Evolutionary conservation across 2,113 vertebrate species (phyloP).

Genomic region (Muscicapa adusta): DNA sequence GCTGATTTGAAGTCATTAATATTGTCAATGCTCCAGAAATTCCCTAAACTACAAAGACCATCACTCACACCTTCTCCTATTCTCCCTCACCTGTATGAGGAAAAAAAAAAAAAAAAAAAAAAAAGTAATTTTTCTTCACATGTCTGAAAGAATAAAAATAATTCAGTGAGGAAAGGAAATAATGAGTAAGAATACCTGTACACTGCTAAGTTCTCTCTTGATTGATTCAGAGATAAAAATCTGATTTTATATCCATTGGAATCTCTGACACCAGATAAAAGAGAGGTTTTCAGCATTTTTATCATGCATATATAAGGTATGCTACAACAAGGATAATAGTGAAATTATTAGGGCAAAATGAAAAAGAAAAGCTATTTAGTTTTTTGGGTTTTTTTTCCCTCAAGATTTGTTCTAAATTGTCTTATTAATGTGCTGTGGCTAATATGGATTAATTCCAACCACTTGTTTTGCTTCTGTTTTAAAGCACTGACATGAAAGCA

Average conservation of each 20-base stretch:
- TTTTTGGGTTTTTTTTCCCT: accelerated
- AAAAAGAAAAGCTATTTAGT: background rate
- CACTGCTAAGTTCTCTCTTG: background rate
- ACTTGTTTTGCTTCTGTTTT: background rate
- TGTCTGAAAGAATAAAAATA: background rate
- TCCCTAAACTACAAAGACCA: background rate
- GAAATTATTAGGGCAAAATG: background rate
- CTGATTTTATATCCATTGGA: background rate
- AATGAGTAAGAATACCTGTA: background rate
- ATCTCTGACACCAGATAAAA: background rate
- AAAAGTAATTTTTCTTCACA: background rate
- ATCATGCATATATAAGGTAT: background rate
- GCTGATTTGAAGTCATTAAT: background rate
- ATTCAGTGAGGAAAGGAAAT: background rate
- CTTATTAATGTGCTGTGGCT: background rate
- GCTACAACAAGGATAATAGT: background rate
- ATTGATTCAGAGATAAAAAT: background rate
- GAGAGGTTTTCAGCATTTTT: background rate
- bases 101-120: background rate
- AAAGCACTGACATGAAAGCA: background rate
- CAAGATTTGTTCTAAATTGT: background rate
- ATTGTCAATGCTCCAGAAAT: background rate
- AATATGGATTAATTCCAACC: background rate
- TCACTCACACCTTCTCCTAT: background rate
- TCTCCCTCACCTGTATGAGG: accelerated